Evolutionary conservation across 1,140 invertebrate species (phyloP).

Genomic region (Pantala flavescens): DNA sequence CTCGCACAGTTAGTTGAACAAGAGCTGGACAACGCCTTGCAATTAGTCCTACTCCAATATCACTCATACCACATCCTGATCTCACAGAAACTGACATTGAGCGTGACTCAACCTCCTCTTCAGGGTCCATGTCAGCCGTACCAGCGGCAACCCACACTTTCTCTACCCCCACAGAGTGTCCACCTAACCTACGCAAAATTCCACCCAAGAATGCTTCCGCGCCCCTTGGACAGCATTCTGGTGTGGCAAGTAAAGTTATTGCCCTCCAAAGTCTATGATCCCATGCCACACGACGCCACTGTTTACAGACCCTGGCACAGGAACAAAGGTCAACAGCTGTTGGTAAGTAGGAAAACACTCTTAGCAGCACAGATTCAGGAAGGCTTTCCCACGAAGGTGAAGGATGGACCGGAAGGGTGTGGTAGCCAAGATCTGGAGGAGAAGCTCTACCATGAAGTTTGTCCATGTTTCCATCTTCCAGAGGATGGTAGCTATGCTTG

Average conservation of each 20-base stretch:
- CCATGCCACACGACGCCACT: neutral
- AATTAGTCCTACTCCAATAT: neutral
- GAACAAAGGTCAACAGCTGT: neutral
- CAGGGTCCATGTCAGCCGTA: neutral
- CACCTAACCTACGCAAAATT: neutral
- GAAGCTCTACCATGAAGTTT: neutral
- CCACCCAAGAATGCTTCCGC: neutral
- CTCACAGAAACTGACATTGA: neutral
- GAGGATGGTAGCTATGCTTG: neutral
- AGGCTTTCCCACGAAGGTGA: neutral
- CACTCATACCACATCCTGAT: neutral
- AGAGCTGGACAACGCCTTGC: neutral
- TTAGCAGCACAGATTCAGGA: neutral
- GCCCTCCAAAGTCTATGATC: neutral
- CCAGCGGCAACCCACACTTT: neutral
- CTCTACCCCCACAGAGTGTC: neutral
- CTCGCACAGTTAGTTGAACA: neutral
- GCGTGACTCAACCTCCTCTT: neutral
- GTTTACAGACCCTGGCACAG: neutral
- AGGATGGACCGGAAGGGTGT: neutral
- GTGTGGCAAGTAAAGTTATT: neutral
- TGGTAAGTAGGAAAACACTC: neutral
- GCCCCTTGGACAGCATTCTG: neutral
- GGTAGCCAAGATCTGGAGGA: neutral
- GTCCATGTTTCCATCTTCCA: neutral